A percentile compares a stretch with the other conserved stretches of the same genome.
These are phyloP conservation scores for Vireo griseus DNA, from an alignment of 2,797 vertebrate genomes.

Conservation along the genomic window DNA sequence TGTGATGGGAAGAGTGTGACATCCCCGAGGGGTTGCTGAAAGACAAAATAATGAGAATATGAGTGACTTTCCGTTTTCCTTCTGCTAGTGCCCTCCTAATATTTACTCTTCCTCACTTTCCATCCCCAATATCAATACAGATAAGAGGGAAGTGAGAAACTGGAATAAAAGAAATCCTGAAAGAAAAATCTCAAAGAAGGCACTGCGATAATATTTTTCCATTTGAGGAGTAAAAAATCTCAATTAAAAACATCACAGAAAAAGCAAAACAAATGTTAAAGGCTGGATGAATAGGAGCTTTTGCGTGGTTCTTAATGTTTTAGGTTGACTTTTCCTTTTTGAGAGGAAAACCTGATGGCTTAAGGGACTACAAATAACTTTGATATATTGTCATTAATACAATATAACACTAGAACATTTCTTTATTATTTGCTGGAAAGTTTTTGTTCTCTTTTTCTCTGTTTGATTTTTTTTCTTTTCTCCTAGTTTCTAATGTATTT, in stretches of 20 bases:
- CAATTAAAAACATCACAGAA: neutral
- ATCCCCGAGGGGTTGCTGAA: neutral
- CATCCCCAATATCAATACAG: neutral
- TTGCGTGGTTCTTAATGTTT: neutral
- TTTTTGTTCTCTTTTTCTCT: neutral
- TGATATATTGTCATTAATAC: neutral
- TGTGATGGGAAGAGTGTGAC: neutral
- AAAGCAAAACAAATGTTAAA: neutral
- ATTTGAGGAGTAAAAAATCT: neutral
- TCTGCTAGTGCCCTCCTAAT: neutral
- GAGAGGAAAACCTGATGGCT: neutral
- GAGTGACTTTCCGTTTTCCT: neutral
- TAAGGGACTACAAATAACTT: neutral
- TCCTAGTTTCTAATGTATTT: neutral
- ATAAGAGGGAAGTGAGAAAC: neutral
- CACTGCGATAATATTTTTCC: rapidly evolving
- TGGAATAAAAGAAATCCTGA: neutral
- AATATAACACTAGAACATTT: neutral
- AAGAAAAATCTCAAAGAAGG: neutral
- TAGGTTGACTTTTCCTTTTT: neutral
- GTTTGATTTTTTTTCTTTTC: neutral
- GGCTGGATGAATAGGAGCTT: neutral
- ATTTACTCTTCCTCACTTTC: neutral
- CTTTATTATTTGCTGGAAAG: neutral
- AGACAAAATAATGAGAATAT: neutral